Conservation (phyloP, 2,888 invertebrate genomes). For the Ecliptopera silaceata region DNA sequence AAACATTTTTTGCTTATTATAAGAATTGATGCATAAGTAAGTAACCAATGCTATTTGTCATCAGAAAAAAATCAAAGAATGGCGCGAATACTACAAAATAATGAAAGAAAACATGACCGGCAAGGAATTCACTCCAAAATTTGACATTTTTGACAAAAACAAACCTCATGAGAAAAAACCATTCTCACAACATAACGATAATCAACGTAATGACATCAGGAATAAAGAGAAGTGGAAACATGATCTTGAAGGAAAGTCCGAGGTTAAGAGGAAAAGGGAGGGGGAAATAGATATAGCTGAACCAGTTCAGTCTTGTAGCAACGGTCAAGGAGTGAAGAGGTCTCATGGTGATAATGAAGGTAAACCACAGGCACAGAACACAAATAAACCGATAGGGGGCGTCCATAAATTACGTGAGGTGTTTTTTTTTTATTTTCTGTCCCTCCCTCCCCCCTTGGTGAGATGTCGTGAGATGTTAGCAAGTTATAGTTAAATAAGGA, state of each 20-base stretch:
- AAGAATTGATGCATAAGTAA: too few species aligned
- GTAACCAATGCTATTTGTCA: conserved; percentile 16
- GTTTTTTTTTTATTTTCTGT: too few species aligned
- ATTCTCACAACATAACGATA: not conserved
- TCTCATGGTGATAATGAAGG: conserved; percentile 42
- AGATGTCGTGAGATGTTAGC: too few species aligned
- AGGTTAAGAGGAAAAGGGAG: conserved; percentile 65
- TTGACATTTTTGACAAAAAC: conserved; percentile 60
- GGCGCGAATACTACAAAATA: conserved; percentile 69
- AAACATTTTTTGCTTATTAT: too few species aligned
- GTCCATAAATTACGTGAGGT: too few species aligned
- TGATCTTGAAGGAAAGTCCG: conserved; percentile 46
- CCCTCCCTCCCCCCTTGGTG: too few species aligned
- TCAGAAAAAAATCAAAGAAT: conserved; percentile 67
- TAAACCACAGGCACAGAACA: too few species aligned
- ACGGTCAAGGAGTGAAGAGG: conserved; percentile 59
- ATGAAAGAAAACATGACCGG: conserved; percentile 74
- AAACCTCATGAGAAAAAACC: conserved; percentile 41
- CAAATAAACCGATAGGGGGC: too few species aligned
- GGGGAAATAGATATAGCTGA: conserved; percentile 51
- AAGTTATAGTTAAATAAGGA: too few species aligned
- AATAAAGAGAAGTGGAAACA: conserved; percentile 60
- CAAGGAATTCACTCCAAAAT: conserved; percentile 56
- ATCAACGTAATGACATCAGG: conserved; percentile 37
- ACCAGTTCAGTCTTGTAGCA: conserved; percentile 44